Percentiles rank a stretch among this genome's conserved stretches.
These are phyloP conservation scores for Ashinkailepas kermadecensis DNA, from an alignment of 2,888 invertebrate genomes.

Conservation along the genomic window DNA sequence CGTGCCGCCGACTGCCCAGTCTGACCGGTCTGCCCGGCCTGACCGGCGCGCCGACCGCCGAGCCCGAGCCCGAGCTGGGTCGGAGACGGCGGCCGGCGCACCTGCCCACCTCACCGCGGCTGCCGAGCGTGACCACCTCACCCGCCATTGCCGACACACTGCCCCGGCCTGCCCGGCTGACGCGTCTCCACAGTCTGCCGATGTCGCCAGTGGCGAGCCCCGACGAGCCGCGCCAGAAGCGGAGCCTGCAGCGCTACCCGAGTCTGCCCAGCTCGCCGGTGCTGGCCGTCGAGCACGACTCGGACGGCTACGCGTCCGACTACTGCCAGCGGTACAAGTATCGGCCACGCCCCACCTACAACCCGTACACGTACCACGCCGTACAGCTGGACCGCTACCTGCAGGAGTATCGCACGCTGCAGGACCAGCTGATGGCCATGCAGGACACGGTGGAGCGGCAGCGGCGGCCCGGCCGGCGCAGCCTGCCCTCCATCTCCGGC, in stretches of 20 bases:
- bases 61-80: too few species aligned
- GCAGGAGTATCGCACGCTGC: slow-evolving; percentile 11
- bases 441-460: neutral
- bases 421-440: neutral
- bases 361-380: slow-evolving; percentile 16
- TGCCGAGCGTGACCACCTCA: neutral
- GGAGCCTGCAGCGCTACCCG: neutral
- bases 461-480: neutral
- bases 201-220: neutral
- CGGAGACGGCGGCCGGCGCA: too few species aligned
- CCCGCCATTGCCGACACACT: neutral
- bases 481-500: neutral
- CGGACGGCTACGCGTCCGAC: slow-evolving; percentile 13
- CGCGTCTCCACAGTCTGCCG: neutral
- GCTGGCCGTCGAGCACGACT: neutral
- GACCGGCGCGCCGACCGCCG: too few species aligned
- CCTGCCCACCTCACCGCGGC: neutral
- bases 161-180: neutral
- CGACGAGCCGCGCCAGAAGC: neutral
- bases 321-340: slow-evolving; percentile 6
- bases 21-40: too few species aligned
- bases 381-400: slow-evolving; percentile 19
- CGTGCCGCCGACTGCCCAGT: neutral
- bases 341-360: neutral
- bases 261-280: neutral